Evolutionary conservation across 2,113 vertebrate genomes (phyloP).

Genomic region (Riparia riparia): DNA sequence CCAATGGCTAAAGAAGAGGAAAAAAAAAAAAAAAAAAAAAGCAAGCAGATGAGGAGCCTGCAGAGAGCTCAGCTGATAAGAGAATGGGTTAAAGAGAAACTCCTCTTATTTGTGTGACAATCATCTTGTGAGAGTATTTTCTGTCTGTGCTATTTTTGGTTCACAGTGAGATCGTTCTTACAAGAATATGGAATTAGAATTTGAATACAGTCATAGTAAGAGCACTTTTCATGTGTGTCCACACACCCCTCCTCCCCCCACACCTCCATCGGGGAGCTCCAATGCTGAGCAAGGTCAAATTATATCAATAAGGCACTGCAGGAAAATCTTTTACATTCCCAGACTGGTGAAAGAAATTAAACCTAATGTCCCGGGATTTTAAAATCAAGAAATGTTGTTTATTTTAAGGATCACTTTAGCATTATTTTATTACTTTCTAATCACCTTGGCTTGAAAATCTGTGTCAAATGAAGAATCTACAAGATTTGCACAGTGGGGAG

Average conservation of each 20-base stretch:
- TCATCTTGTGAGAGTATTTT: constrained; percentile 61
- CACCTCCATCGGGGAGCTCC: constrained; percentile 16
- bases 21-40: background rate
- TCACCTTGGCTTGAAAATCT: constrained; percentile 40
- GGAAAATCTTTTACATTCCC: constrained; percentile 30
- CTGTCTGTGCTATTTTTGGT: constrained; percentile 64
- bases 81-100: constrained; percentile 65
- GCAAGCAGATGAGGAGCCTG: background rate
- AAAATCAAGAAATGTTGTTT: constrained; percentile 45
- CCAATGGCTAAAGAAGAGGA: constrained; percentile 5
- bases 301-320: constrained; percentile 50
- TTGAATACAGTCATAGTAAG: constrained; percentile 53
- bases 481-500: background rate
- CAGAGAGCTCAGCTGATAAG: constrained; percentile 35
- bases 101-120: constrained; percentile 61
- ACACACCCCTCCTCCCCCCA: background rate
- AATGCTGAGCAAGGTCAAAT: constrained; percentile 59
- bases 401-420: constrained; percentile 40
- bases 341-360: constrained; percentile 31
- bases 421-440: constrained; percentile 57
- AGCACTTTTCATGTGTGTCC: constrained; percentile 50
- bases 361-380: constrained; percentile 9
- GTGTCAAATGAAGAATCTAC: background rate
- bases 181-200: constrained; percentile 65
- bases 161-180: constrained; percentile 44